Percentiles rank a stretch among this genome's conserved stretches.
phyloP scores from a whole-genome alignment of 2,113 vertebrate genomes.

The Zapornia atra region DNA sequence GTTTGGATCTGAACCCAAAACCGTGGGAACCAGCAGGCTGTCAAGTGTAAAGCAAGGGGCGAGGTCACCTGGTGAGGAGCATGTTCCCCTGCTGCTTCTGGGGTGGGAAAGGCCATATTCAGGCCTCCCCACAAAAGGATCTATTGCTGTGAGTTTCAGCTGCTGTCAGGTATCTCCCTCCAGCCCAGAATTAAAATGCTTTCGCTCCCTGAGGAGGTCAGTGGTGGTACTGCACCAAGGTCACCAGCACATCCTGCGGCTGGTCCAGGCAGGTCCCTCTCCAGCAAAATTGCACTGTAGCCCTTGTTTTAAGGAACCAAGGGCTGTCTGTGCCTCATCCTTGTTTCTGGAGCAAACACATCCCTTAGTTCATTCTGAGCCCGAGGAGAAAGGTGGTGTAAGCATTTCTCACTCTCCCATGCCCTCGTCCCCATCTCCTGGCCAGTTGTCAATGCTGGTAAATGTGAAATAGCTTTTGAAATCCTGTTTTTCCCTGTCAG shows the following conservation, averaged over 20 bases:
- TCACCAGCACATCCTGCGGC: neutral
- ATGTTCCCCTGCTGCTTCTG: neutral
- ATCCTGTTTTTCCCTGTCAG: neutral
- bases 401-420: neutral
- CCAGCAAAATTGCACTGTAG: neutral
- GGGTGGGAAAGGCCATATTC: neutral
- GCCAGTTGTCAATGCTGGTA: neutral
- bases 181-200: neutral
- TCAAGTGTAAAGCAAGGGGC: neutral
- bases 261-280: neutral
- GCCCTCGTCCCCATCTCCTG: accelerated
- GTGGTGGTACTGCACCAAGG: neutral
- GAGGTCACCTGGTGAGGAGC: neutral
- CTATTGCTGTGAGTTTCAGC: neutral
- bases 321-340: neutral
- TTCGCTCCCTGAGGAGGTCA: neutral
- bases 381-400: neutral
- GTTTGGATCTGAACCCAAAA: neutral
- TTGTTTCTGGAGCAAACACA: neutral
- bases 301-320: neutral
- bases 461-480: neutral
- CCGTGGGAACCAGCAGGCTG: neutral
- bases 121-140: neutral
- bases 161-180: neutral
- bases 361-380: neutral